Evolutionary conservation across 2,888 invertebrate species (phyloP).

Genomic region (Eumacrocentrus americanus): DNA sequence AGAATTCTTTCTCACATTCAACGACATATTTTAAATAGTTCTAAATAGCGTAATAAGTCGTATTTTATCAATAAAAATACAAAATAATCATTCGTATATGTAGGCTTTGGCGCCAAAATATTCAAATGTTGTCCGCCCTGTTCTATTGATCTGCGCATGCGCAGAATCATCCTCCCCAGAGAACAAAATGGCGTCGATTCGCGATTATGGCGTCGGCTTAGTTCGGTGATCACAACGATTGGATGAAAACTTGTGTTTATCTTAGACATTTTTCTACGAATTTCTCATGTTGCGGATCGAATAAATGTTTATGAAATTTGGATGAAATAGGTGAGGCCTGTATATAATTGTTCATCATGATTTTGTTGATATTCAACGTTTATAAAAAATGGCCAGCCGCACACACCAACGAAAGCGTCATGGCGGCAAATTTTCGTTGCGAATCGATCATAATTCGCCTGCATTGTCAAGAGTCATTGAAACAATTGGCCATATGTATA

Average conservation of each 20-base stretch:
- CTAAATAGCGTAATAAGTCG: too few relatives aligned
- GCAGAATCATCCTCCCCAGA: not conserved
- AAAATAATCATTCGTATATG: too few relatives aligned
- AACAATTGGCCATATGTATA: not conserved
- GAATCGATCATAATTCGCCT: slow-evolving; percentile 27
- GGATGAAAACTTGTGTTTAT: slow-evolving; percentile 21
- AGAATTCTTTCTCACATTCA: too few relatives aligned
- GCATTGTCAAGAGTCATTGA: slow-evolving; percentile 9
- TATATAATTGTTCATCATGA: slow-evolving; percentile 5
- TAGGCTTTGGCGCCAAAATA: too few relatives aligned
- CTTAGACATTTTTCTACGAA: slow-evolving; percentile 1
- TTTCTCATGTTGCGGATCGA: slow-evolving; percentile 38
- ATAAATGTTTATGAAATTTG: slow-evolving; percentile 36
- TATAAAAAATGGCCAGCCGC: slow-evolving; percentile 5
- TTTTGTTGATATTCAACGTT: not conserved
- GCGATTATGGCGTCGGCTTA: slow-evolving; percentile 47
- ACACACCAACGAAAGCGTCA: slow-evolving; percentile 33
- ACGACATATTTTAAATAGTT: too few relatives aligned
- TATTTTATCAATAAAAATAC: too few relatives aligned
- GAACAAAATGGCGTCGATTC: not conserved
- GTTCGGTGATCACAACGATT: slow-evolving; percentile 42
- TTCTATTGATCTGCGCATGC: slow-evolving; percentile 15
- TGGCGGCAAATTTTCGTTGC: slow-evolving; percentile 48
- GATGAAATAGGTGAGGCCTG: slow-evolving; percentile 40
- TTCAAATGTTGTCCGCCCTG: slow-evolving; percentile 4